phyloP scores from a whole-genome alignment of 2,888 invertebrate species.

The Ctena decussata region DNA sequence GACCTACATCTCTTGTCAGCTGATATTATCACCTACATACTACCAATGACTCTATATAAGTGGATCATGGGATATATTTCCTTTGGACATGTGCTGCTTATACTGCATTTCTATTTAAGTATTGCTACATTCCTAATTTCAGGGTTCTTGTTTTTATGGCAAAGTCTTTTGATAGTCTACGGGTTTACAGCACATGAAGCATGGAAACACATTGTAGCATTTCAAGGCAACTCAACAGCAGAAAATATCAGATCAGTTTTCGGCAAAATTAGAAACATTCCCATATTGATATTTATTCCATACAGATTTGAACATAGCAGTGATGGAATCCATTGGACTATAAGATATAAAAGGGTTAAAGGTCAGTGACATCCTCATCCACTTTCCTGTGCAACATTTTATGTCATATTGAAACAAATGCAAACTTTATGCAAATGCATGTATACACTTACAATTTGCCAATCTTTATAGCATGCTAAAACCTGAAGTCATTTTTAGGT shows the following conservation, averaged over 20 bases:
- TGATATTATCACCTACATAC: constrained; percentile 71
- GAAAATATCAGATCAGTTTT: constrained; percentile 80
- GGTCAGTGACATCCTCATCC: constrained; percentile 52
- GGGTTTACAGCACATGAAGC: constrained; percentile 82
- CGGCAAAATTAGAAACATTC: constrained; percentile 73
- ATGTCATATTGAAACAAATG: too few species aligned
- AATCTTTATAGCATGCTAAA: too few species aligned
- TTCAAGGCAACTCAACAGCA: constrained; percentile 28
- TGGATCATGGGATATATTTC: constrained; percentile 72
- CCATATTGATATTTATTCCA: constrained; percentile 66
- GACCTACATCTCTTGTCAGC: constrained; percentile 68
- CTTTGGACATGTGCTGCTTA: constrained; percentile 64
- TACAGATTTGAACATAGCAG: constrained; percentile 62
- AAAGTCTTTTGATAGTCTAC: constrained; percentile 68
- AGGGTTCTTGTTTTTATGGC: constrained; percentile 75
- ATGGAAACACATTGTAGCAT: constrained; percentile 65
- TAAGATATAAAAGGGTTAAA: constrained; percentile 67
- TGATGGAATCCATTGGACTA: constrained; percentile 80
- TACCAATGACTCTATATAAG: constrained; percentile 69
- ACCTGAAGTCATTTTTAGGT: too few species aligned
- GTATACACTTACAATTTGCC: too few species aligned
- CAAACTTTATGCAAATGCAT: too few species aligned
- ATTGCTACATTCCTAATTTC: constrained; percentile 57
- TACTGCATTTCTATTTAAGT: constrained; percentile 69
- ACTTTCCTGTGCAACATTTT: too few species aligned